Percentiles rank a stretch among this genome's conserved stretches.
Evolutionary conservation across 2,888 invertebrate species (phyloP).

Genomic region (Drosophila dives): DNA sequence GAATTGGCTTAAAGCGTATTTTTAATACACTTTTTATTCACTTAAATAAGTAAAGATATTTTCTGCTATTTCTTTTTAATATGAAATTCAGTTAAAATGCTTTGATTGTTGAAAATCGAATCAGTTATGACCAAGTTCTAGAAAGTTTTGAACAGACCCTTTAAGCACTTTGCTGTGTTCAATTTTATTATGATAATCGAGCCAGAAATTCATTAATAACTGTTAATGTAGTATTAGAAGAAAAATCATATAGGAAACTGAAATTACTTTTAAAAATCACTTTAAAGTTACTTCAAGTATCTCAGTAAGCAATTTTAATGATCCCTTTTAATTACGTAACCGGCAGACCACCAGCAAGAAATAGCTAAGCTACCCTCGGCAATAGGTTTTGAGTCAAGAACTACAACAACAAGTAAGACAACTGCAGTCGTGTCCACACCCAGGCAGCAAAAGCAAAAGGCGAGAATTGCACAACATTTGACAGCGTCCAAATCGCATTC

Average conservation of each 20-base stretch:
- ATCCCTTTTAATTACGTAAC: background rate
- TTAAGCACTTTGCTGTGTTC: too few relatives aligned
- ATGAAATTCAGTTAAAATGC: background rate
- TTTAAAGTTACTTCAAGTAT: background rate
- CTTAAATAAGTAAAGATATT: background rate
- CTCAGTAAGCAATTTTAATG: background rate
- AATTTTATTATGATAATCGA: too few relatives aligned
- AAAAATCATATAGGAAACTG: background rate
- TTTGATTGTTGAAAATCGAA: background rate
- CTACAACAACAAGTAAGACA: constrained; percentile 33
- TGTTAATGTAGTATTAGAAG: background rate
- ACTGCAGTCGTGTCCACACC: constrained; percentile 51
- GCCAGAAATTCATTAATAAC: too few relatives aligned
- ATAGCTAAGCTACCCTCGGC: background rate
- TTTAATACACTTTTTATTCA: constrained; percentile 24
- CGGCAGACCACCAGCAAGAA: background rate
- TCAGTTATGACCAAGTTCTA: background rate
- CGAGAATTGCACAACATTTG: constrained; percentile 68
- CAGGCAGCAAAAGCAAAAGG: constrained; percentile 41
- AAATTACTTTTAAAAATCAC: background rate
- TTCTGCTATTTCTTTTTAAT: background rate
- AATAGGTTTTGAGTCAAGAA: background rate
- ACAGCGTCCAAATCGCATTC: constrained; percentile 44
- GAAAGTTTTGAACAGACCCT: too few relatives aligned
- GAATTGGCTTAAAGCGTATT: background rate